These are phyloP conservation scores for Glossophaga mutica DNA, from an alignment of 2,797 vertebrate genomes.

Conservation along the genomic window DNA sequence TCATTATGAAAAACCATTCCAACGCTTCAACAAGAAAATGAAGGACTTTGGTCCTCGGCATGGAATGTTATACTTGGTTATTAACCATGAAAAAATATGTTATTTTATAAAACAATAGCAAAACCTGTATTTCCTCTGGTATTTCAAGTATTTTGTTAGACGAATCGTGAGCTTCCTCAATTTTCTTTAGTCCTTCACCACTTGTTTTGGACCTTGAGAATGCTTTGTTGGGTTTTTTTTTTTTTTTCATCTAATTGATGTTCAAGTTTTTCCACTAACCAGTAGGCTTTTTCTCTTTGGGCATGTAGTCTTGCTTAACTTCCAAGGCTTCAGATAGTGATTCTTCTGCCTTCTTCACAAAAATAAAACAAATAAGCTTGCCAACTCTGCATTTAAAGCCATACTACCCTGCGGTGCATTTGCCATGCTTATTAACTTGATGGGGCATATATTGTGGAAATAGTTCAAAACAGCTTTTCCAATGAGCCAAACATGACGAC, in stretches of 20 bases:
- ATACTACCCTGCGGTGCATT: slow-evolving; percentile 42
- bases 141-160: slow-evolving; percentile 67
- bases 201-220: slow-evolving; percentile 49
- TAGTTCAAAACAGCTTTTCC: slow-evolving; percentile 59
- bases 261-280: slow-evolving; percentile 36
- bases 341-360: background rate
- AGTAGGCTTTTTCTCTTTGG: slow-evolving; percentile 27
- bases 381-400: slow-evolving; percentile 42
- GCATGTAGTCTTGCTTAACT: background rate
- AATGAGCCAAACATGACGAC: slow-evolving; percentile 43
- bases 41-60: slow-evolving; percentile 60
- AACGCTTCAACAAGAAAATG: slow-evolving; percentile 63
- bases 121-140: slow-evolving; percentile 72
- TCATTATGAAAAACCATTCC: slow-evolving; percentile 54
- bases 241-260: slow-evolving; percentile 10
- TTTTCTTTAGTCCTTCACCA: background rate
- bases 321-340: slow-evolving; percentile 8
- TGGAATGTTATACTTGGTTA: slow-evolving; percentile 71
- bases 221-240: background rate
- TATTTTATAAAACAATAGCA: slow-evolving; percentile 62
- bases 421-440: slow-evolving; percentile 61
- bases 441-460: slow-evolving; percentile 60
- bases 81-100: slow-evolving; percentile 70
- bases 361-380: background rate
- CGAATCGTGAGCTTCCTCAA: slow-evolving; percentile 37